Base-by-base conservation (phyloP, 2,888 invertebrate species). In the Sarcophaga variegata region DNA sequence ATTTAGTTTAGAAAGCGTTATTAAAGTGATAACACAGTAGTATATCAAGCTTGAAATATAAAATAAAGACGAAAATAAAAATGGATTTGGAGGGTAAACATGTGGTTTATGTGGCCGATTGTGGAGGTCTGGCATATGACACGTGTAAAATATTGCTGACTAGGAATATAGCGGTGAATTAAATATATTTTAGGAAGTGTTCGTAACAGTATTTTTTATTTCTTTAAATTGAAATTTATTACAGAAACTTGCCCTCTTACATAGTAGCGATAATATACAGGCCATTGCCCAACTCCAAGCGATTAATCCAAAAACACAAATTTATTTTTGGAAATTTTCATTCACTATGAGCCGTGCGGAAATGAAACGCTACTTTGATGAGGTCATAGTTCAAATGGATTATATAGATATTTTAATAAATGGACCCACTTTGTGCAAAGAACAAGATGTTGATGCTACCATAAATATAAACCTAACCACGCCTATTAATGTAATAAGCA, bases 91-190 rank as follows among this genome's bases (percentile, higher is more conserved):
- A 82, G 47, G 91, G 90, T 2, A 92, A 92, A 75, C 88, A 91
- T 87, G 88, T 92, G n/a, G 90, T 90, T 63, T 91, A 90, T 90
- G 90, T 92, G 62, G 92, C 91, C 54, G 92, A 91, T 75, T 91
- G 91, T 79, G 92, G 92, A 0, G 92, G 92, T 25, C 91, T 93
- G 69, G 92, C 90, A 2, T 86, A 91, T 54, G 92, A 91, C 84
- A 89, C 90, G 17, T 91, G 92, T 80, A 92, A 91, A 71, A 83
- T 90, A 72, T 88, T 92, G 67, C 88, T 92, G 85, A 86, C 87
- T 62, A 91, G 90, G 71, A 90, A 90, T 77, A 90, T 92, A 76
- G 89, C 90, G 75, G 92, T 86, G 25, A 64, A 64, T 25, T 54
- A 66, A 49, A 63, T 1, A 27, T 59, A 1, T 63, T 27, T 27